phyloP scores from a whole-genome alignment of 2,113 vertebrate genomes.

The Chionomys nivalis region DNA sequence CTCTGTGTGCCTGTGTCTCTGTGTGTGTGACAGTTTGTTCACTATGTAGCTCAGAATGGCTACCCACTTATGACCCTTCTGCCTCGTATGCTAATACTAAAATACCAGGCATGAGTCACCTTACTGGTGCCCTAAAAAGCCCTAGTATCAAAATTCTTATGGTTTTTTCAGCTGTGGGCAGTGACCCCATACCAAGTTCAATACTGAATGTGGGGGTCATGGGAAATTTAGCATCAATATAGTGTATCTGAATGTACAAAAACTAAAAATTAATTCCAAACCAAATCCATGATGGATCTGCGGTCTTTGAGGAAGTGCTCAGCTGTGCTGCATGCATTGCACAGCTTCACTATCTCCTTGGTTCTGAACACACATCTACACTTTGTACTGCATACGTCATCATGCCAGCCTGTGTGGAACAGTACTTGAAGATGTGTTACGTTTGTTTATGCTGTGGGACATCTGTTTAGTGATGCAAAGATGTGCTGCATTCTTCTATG shows the following conservation, averaged over 20 bases:
- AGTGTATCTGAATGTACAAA: background rate
- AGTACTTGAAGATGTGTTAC: too few relatives aligned
- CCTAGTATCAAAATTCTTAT: background rate
- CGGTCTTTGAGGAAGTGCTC: too few relatives aligned
- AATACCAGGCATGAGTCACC: background rate
- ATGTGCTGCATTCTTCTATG: background rate
- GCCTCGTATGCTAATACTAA: background rate
- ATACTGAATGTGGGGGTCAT: background rate
- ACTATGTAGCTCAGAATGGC: background rate
- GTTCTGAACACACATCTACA: background rate
- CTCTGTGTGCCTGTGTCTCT: background rate
- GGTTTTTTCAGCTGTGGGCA: background rate
- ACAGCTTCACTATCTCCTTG: background rate
- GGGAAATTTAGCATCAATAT: background rate
- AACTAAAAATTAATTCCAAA: background rate
- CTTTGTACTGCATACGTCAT: accelerated
- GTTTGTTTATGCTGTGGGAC: too few relatives aligned
- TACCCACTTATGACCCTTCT: background rate
- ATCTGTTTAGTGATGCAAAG: background rate
- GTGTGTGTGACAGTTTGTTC: background rate
- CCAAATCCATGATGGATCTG: background rate
- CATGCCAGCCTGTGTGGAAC: background rate
- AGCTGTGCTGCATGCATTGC: background rate
- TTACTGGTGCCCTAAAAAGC: background rate
- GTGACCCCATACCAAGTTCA: background rate